These are phyloP conservation scores for Dromas ardeola DNA, from an alignment of 2,113 vertebrate genomes.

Conservation along the genomic window DNA sequence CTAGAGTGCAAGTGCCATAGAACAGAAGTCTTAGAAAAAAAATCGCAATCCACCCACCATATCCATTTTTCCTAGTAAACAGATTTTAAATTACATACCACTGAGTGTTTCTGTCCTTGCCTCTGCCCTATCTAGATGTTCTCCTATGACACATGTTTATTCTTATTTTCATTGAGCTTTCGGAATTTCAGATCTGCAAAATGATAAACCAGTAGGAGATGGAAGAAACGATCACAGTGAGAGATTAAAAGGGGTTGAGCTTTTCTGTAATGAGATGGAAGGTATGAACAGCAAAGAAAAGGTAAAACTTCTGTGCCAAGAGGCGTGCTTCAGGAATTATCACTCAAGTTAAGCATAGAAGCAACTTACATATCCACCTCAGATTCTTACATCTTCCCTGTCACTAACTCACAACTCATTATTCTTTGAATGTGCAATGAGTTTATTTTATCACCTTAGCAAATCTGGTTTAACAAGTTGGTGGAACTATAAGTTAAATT, in stretches of 20 bases:
- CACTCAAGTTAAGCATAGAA: not conserved
- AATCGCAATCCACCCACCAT: not conserved
- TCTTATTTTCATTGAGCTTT: not conserved
- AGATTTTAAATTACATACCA: not conserved
- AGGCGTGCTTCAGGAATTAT: not conserved
- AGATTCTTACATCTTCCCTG: not conserved
- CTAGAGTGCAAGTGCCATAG: not conserved
- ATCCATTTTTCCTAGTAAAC: not conserved
- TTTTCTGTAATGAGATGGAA: not conserved
- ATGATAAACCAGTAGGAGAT: not conserved
- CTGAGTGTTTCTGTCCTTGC: not conserved
- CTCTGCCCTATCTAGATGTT: not conserved
- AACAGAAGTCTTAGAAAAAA: not conserved
- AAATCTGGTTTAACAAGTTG: not conserved
- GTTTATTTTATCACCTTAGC: not conserved
- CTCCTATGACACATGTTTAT: not conserved
- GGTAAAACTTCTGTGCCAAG: not conserved
- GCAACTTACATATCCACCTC: not conserved
- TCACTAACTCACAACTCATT: not conserved
- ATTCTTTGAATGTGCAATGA: not conserved
- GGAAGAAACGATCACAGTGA: not conserved
- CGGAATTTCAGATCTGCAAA: not conserved
- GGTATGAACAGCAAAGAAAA: not conserved
- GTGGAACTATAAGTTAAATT: not conserved
- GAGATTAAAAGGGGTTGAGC: not conserved